Conservation (phyloP, 2,888 invertebrate genomes). For the Diarsia mendica region DNA sequence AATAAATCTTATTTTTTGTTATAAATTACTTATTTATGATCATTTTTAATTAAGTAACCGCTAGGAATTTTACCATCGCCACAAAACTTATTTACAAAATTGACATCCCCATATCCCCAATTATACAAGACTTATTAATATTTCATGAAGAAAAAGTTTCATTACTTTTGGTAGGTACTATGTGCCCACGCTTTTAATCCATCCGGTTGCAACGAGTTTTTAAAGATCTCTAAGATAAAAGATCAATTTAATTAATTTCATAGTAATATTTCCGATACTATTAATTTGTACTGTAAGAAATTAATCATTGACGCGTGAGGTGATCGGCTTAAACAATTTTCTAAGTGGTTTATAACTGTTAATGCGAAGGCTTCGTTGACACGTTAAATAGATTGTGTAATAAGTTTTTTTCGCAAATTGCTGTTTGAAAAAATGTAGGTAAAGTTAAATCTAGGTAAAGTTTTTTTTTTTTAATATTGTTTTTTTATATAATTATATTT, state of each 20-base stretch:
- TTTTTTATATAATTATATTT: not conserved
- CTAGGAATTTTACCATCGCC: not conserved
- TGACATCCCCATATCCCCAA: not conserved
- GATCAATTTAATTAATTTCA: slow-evolving; percentile 62
- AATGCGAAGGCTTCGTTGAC: slow-evolving; percentile 72
- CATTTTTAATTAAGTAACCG: not conserved
- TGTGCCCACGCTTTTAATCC: slow-evolving; percentile 2
- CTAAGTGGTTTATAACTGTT: slow-evolving; percentile 71
- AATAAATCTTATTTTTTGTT: not conserved
- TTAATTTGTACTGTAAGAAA: slow-evolving; percentile 74
- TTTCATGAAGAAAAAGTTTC: slow-evolving; percentile 35
- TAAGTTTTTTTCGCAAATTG: slow-evolving; percentile 15
- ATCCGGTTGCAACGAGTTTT: slow-evolving; percentile 37
- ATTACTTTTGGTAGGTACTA: slow-evolving; percentile 11
- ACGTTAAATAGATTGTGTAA: slow-evolving; percentile 52
- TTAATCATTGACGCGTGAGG: slow-evolving; percentile 75
- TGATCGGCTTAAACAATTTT: slow-evolving; percentile 73
- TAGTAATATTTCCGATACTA: slow-evolving; percentile 60
- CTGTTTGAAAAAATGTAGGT: not conserved
- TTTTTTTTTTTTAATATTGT: no score
- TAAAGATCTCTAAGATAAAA: slow-evolving; percentile 53
- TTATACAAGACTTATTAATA: slow-evolving; percentile 13
- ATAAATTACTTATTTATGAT: not conserved
- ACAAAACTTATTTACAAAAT: not conserved
- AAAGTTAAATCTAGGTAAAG: not conserved